Base-by-base conservation (phyloP, 64 coral and sea anemone species). In the Porites lutea region DNA sequence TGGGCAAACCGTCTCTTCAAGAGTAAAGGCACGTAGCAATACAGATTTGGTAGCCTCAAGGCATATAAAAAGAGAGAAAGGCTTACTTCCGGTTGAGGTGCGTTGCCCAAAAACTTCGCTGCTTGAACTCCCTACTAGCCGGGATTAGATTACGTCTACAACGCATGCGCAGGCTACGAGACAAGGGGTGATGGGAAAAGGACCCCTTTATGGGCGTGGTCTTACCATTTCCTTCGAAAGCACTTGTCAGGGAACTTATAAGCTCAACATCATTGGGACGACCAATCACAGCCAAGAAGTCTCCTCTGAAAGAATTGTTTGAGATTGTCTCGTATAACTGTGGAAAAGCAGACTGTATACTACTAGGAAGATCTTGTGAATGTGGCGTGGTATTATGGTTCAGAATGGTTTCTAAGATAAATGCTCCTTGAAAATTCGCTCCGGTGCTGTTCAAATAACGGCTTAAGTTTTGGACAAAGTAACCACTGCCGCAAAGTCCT, bases 301-400 rank as follows among this genome's bases (percentile, higher is more conserved):
- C 88, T 61, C 95, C 95, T 54, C 47, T 62, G 63, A 63, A 72
- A 10, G 48, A 3, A 16, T 90, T 90, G 8, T 79, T 10, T 4
- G 3, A 13, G 18, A 93, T n/a, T 86, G 51, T 23, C 0, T 5
- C 1, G 54, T 74, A 70, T 6, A 57, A 8, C 2, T 16, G 6
- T 16, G 22, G 15, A 11, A 96, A 58, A 67, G 5, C 2, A 0
- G 0, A 0, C 13, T 87, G 2, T 4, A 73, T 0, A 0, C 4
- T 6, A 15, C 0, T 0, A 3, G 92, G 77, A 82, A 93, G 16
- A 13, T 7, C 8, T 59, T 96, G 95, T 6, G 95, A 96, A 47
- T 93, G 19, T 0, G 63, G 79, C n/a, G 95, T 93, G 37, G 87
- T 93, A 87, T 96, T 90, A 78, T 96, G 86, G 71, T 96, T 96